A percentile compares a stretch with the other conserved stretches of the same genome.
Evolutionary conservation across 1,140 invertebrate species (phyloP).

Genomic region (Coenobita brevimanus): DNA sequence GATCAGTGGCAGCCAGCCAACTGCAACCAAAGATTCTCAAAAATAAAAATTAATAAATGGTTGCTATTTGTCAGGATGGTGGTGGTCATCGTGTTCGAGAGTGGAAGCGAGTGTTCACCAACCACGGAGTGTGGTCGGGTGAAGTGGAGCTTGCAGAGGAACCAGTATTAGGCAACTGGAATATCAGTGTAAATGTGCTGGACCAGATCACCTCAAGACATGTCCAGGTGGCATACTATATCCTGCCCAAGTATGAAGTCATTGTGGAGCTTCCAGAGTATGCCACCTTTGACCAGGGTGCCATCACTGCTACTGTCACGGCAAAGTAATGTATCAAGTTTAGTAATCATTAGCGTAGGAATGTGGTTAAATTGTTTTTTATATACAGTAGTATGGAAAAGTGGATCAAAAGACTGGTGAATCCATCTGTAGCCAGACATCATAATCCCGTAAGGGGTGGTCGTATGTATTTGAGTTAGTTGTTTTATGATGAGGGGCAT

Average conservation of each 20-base stretch:
- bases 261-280: conserved; percentile 86
- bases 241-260: conserved; percentile 94
- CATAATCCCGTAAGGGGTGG: too few species aligned
- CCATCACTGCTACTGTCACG: conserved; percentile 84
- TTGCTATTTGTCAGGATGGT: conserved; percentile 78
- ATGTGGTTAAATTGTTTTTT: too few species aligned
- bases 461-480: too few species aligned
- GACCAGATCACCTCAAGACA: conserved; percentile 78
- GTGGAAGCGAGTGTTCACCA: conserved; percentile 81
- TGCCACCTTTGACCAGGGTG: conserved; percentile 85
- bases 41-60: not conserved
- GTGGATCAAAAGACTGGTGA: too few species aligned
- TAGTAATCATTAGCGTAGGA: too few species aligned
- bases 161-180: conserved; percentile 95
- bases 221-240: conserved; percentile 91
- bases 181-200: conserved; percentile 80
- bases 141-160: conserved; percentile 87
- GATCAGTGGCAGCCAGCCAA: too few species aligned
- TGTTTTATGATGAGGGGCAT: too few species aligned
- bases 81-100: conserved; percentile 87
- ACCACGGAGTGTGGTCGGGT: conserved; percentile 84
- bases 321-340: conserved; percentile 84
- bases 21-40: not conserved
- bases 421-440: too few species aligned
- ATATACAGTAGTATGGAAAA: too few species aligned